Percentiles rank a stretch among this genome's conserved stretches.
These are phyloP conservation scores for Drosophila diplacantha DNA, from an alignment of 2,888 invertebrate species.

Conservation along the genomic window DNA sequence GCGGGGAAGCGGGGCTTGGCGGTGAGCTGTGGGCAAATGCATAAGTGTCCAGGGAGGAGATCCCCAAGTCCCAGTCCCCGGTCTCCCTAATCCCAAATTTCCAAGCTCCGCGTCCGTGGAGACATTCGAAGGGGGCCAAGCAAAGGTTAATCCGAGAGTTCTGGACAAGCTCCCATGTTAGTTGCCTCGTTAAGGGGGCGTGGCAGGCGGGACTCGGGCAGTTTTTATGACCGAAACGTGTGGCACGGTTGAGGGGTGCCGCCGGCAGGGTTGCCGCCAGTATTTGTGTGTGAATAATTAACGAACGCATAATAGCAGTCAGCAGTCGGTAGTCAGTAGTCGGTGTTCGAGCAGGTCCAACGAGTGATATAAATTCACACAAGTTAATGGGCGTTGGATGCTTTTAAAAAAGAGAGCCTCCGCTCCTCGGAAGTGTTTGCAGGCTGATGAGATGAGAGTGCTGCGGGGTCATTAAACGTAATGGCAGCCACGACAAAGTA, in stretches of 20 bases:
- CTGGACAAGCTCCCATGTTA: slow-evolving; percentile 40
- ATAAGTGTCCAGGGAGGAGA: slow-evolving; percentile 57
- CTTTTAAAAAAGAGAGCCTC: slow-evolving; percentile 54
- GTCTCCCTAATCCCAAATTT: slow-evolving; percentile 21
- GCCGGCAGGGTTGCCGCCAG: slow-evolving; percentile 25
- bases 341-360: slow-evolving; percentile 43
- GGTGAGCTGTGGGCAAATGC: slow-evolving; percentile 41
- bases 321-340: slow-evolving; percentile 33
- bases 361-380: slow-evolving; percentile 66
- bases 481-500: slow-evolving; percentile 44
- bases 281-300: slow-evolving; percentile 65
- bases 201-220: slow-evolving; percentile 46
- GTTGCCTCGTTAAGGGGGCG: slow-evolving; percentile 61
- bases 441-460: slow-evolving; percentile 40
- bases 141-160: slow-evolving; percentile 55
- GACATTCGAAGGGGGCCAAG: slow-evolving; percentile 52
- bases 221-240: slow-evolving; percentile 73
- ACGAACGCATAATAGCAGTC: slow-evolving; percentile 69
- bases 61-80: slow-evolving; percentile 9
- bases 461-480: slow-evolving; percentile 45
- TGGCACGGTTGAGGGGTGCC: slow-evolving; percentile 27
- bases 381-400: slow-evolving; percentile 66
- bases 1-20: slow-evolving; percentile 20
- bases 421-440: slow-evolving; percentile 23
- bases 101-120: slow-evolving; percentile 22